Evolutionary conservation across 1,140 invertebrate species (phyloP).

Genomic region (Calosoma granatense): DNA sequence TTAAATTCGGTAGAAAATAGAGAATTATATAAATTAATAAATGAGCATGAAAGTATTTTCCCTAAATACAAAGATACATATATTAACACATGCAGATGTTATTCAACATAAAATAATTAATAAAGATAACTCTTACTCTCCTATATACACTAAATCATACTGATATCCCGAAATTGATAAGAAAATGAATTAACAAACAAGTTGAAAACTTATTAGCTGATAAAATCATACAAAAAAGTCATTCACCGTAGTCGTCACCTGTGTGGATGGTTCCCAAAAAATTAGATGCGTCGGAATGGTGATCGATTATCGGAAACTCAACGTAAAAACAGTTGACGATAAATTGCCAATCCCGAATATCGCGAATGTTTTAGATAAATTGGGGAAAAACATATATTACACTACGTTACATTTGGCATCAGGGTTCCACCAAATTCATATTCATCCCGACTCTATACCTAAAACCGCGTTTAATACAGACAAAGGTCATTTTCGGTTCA

Average conservation of each 20-base stretch:
- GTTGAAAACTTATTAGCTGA: conserved; percentile 17
- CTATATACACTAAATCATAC: too few relatives aligned
- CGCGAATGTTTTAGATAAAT: conserved; percentile 27
- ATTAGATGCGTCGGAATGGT: conserved; percentile 24
- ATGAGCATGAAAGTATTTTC: too few relatives aligned
- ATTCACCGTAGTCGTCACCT: conserved; percentile 21
- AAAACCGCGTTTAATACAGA: conserved; percentile 24
- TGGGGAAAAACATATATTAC: conserved; percentile 30
- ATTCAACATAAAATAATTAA: too few relatives aligned
- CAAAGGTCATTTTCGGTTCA: conserved; percentile 16
- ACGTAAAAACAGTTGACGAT: conserved; percentile 34
- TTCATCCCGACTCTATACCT: conserved; percentile 21
- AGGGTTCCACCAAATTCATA: conserved; percentile 29
- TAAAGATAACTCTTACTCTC: too few relatives aligned
- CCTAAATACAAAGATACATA: too few relatives aligned
- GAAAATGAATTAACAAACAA: conserved; percentile 18
- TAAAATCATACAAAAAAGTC: conserved; percentile 14
- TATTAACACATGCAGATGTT: too few relatives aligned
- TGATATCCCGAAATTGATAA: conserved; percentile 16
- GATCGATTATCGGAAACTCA: conserved; percentile 34
- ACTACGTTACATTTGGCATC: conserved; percentile 32
- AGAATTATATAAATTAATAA: too few relatives aligned
- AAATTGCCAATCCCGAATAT: conserved; percentile 39
- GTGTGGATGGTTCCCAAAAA: conserved; percentile 27
- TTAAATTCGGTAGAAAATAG: too few relatives aligned